A percentile compares a stretch with the other conserved stretches of the same genome.
Evolutionary conservation across 2,113 vertebrate species (phyloP).

Genomic region (Menidia beryllina): DNA sequence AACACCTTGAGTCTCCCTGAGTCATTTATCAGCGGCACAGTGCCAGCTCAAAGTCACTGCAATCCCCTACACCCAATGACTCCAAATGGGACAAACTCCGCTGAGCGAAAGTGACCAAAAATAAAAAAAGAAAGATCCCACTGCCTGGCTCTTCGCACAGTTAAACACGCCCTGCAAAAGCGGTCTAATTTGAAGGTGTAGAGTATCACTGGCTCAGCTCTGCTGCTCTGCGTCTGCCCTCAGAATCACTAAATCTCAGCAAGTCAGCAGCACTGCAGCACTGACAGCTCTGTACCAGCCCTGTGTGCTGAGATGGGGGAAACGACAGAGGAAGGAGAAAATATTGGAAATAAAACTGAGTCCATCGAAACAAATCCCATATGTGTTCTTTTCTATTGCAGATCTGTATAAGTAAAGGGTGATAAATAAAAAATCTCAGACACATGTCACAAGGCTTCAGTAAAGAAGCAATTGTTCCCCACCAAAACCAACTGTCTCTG

Average conservation of each 20-base stretch:
- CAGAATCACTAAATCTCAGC: slow-evolving; percentile 38
- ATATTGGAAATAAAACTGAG: not conserved
- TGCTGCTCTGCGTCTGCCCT: slow-evolving; percentile 40
- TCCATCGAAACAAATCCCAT: not conserved
- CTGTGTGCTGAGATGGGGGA: not conserved
- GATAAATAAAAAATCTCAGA: not conserved
- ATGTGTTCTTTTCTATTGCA: slow-evolving; percentile 1
- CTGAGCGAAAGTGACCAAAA: not conserved
- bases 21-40: slow-evolving; percentile 35
- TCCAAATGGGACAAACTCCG: slow-evolving; percentile 19
- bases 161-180: not conserved
- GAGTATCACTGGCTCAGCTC: slow-evolving; percentile 61
- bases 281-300: slow-evolving; percentile 3
- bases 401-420: not conserved
- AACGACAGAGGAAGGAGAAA: not conserved
- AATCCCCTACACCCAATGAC: not conserved
- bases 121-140: not conserved
- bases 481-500: not conserved
- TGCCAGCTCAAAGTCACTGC: slow-evolving; percentile 28
- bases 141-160: not conserved
- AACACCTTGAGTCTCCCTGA: slow-evolving; percentile 21
- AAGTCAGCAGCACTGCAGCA: slow-evolving; percentile 59
- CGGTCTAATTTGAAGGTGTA: slow-evolving; percentile 32
- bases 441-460: slow-evolving; percentile 4
- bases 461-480: slow-evolving; percentile 18